Evolutionary conservation across 2,888 invertebrate genomes (phyloP), one percentile per base, ranked within the genome.

Genomic region (Laspeyria flexula): DNA sequence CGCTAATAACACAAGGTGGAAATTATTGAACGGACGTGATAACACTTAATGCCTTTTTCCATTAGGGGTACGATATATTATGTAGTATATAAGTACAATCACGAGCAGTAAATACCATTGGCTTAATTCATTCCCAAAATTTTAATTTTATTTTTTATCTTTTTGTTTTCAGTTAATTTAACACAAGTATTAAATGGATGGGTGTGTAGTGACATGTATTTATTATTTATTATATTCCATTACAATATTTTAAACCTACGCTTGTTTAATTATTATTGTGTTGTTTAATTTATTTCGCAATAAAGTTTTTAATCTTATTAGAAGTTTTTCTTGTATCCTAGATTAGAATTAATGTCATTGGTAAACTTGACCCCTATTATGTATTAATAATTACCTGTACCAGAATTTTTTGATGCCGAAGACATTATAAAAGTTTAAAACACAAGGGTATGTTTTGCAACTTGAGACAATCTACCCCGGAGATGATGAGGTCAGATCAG

Each of bases 111-210:
- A 40, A 61, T 48, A 65, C 7, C 21, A 10, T 43, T 47, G 13
- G 60, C 60, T 65, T 64, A 43, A 21, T 41, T 34, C 44, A 21
- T 39, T 31, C 35, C 31, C 11, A 38, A 46, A 44, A 11, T 78
- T 80, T 75, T 73, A 78, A 83, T 79, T 80, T 81, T 61, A 25
- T 61, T 82, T 82, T 68, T 62, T 25, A 25, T 68, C 74, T 75
- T 79, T 88, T 86, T 86, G 63, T 81, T 91, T 91, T 84, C 90
- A 90, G 90, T 91, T 90, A 85, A 90, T 88, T 89, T 87, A 77
- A 75, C 84, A 85, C 88, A 86, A 81, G 84, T 87, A 75, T 76
- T 82, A 77, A 78, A 78, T 82, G 86, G 85, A 87, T 85, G 80
- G 90, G 90, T 91, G 90, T 90, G 89, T 90, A 89, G 79, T 64